A percentile compares a stretch with the other conserved stretches of the same genome.
phyloP scores from a whole-genome alignment of 2,888 invertebrate species.

The Metellina segmentata region DNA sequence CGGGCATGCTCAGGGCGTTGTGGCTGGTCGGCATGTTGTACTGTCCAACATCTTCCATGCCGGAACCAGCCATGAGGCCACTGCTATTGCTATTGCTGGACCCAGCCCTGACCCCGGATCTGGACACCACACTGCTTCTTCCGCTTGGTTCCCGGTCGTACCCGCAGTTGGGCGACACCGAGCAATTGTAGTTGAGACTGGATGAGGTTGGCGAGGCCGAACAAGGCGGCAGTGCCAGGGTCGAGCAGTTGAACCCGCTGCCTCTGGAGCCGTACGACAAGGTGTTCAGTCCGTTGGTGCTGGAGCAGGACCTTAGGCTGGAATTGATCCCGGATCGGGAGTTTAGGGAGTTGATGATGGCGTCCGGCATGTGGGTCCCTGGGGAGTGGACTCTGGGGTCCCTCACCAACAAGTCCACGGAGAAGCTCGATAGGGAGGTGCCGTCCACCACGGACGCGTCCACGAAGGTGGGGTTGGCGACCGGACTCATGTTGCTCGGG shows the following conservation, averaged over 20 bases:
- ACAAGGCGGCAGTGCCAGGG: slow-evolving; percentile 50
- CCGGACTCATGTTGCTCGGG: slow-evolving; percentile 50
- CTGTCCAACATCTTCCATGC: slow-evolving; percentile 55
- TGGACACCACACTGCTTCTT: slow-evolving; percentile 49
- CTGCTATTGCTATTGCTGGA: slow-evolving; percentile 68
- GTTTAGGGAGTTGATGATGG: slow-evolving; percentile 48
- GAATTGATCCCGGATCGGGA: slow-evolving; percentile 43
- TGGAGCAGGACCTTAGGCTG: slow-evolving; percentile 60
- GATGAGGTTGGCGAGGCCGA: slow-evolving; percentile 62
- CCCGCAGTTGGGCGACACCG: slow-evolving; percentile 64
- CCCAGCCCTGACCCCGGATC: slow-evolving; percentile 40
- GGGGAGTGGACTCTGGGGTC: slow-evolving; percentile 66
- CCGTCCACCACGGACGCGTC: slow-evolving; percentile 57
- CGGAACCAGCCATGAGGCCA: slow-evolving; percentile 30
- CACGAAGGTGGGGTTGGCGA: slow-evolving; percentile 36
- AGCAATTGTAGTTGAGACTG: slow-evolving; percentile 67
- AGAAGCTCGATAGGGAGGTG: slow-evolving; percentile 67
- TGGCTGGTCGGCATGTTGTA: slow-evolving; percentile 42
- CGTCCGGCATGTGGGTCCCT: slow-evolving; percentile 48
- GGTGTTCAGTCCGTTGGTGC: slow-evolving; percentile 65
- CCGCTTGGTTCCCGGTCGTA: slow-evolving; percentile 65
- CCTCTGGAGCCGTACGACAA: slow-evolving; percentile 51
- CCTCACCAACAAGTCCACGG: slow-evolving; percentile 70
- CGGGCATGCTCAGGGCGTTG: slow-evolving; percentile 45
- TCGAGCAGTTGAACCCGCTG: slow-evolving; percentile 49